Base-by-base conservation (phyloP, 1,140 invertebrate species). In the Asobara japonica region DNA sequence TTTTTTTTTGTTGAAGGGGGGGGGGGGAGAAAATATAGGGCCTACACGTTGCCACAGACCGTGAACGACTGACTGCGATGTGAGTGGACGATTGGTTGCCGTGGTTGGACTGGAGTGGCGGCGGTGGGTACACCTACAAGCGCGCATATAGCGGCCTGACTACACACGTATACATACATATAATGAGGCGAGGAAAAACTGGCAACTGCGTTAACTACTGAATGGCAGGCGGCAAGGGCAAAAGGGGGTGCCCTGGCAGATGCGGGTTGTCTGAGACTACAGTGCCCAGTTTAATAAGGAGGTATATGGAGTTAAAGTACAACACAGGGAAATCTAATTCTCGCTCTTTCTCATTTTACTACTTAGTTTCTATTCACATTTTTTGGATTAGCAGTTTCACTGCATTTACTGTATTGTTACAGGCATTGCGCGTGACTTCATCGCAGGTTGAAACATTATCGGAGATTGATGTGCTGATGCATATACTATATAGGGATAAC, bases 21-120 rank as follows among this genome's bases (percentile, higher is more conserved):
- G 41, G 41, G 18, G n/a, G 41, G 7, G 41, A 18, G 5, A 45
- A 45, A 45, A 45, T 16, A 2, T 2, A 11, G 2, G 7, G 41
- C 18, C 41, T 45, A 13, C 18, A 45, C 41, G n/a, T 16, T 16
- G 41, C 41, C n/a, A 16, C n/a, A 45, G 41, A 45, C 41, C 41
- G 41, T 45, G 41, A 45, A 45, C 41, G n/a, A 45, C 41, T 45
- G 41, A 45, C n/a, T n/a, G n/a, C n/a, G n/a, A n/a, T n/a, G n/a
- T n/a, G n/a, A n/a, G n/a, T n/a, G n/a, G n/a, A n/a, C n/a, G n/a
- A n/a, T n/a, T n/a, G n/a, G n/a, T n/a, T n/a, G n/a, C n/a, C n/a
- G 41, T 45, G 41, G 41, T 45, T 45, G 8, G 41, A 13, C 41
- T 45, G 41, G 41, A 13, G 31, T 33, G 11, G 31, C 31, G 31